Conservation (phyloP, 2,113 vertebrate species). For the Tachysurus vachellii region DNA sequence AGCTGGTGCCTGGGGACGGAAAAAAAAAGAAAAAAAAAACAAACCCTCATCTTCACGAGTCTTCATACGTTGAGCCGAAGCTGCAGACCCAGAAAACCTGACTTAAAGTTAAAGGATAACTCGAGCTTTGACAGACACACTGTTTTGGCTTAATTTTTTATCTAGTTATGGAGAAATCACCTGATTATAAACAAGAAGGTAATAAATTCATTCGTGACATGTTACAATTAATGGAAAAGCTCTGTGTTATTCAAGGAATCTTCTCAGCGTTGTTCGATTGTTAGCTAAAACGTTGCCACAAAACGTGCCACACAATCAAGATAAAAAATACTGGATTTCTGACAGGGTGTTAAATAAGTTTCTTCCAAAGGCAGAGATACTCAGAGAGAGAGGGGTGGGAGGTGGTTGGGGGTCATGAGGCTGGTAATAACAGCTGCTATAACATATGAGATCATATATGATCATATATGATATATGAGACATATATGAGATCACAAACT, state of each 20-base stretch:
- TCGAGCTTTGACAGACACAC: background rate
- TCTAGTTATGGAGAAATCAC: background rate
- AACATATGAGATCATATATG: background rate
- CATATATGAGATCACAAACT: too few relatives aligned
- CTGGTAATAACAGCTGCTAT: background rate
- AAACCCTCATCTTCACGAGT: background rate
- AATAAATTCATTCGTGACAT: background rate
- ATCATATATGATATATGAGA: too few relatives aligned
- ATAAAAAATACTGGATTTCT: background rate
- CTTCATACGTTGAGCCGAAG: background rate
- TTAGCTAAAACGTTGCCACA: background rate
- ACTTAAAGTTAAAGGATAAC: background rate
- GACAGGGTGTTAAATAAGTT: background rate
- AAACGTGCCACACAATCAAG: background rate
- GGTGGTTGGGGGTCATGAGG: too few relatives aligned
- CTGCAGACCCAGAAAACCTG: background rate
- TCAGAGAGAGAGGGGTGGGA: background rate
- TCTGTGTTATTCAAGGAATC: background rate
- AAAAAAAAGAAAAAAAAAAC: background rate
- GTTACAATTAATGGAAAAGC: background rate
- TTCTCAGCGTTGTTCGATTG: background rate
- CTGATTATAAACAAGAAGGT: background rate
- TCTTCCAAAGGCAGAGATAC: background rate
- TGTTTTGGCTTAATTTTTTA: background rate
- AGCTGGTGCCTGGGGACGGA: constrained; percentile 84